Conservation (phyloP, 2,888 invertebrate species). For the Hirtodrosophila histrioides region DNA sequence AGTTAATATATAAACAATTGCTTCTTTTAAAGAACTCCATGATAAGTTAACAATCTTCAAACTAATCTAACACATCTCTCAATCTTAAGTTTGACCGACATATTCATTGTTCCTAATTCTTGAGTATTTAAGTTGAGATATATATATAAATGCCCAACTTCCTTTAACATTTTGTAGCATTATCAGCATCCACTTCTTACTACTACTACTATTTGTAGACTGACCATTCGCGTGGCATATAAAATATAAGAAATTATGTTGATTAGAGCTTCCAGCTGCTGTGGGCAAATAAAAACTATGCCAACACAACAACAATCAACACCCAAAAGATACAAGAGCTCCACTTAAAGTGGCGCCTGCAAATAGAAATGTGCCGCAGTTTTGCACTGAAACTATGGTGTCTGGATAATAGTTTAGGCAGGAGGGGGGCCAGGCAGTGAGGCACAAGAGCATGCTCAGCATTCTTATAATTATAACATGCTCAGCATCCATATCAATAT, state of each 20-base stretch:
- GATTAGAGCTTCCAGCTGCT: slow-evolving; percentile 40
- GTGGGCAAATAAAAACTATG: slow-evolving; percentile 21
- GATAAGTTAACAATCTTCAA: too few relatives aligned
- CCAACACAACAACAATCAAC: slow-evolving; percentile 47
- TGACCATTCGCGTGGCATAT: slow-evolving; percentile 43
- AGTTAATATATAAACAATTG: too few relatives aligned
- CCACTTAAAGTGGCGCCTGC: slow-evolving; percentile 27
- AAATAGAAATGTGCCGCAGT: slow-evolving; percentile 31
- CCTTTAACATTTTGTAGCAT: neutral
- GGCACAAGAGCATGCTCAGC: slow-evolving; percentile 63
- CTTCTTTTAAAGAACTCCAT: too few relatives aligned
- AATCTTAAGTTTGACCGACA: too few relatives aligned
- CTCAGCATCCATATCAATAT: slow-evolving; percentile 75
- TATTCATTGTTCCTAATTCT: too few relatives aligned
- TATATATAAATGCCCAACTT: neutral
- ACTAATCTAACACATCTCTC: too few relatives aligned
- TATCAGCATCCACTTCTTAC: slow-evolving; percentile 8
- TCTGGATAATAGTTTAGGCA: neutral
- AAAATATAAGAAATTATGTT: slow-evolving; percentile 62
- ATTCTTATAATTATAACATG: slow-evolving; percentile 77
- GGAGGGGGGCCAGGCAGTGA: neutral
- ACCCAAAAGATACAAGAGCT: slow-evolving; percentile 24
- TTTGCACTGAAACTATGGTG: slow-evolving; percentile 32
- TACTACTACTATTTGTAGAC: neutral
- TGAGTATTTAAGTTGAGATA: too few relatives aligned